phyloP scores from a whole-genome alignment of 2,888 invertebrate species.

The Drosophila mayaguana region DNA sequence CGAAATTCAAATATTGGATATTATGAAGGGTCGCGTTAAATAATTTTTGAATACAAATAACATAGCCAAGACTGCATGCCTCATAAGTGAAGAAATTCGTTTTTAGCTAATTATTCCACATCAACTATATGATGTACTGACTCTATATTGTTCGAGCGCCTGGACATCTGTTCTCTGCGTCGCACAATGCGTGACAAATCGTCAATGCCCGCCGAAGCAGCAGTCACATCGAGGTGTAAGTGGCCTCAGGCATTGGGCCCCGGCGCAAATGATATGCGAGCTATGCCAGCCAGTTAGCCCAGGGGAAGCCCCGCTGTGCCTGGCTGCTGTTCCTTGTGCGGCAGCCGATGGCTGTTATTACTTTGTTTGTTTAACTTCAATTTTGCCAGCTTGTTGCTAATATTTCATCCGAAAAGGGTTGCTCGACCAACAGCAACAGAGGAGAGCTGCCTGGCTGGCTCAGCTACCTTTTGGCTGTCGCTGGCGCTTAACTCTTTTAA shows the following conservation, averaged over 20 bases:
- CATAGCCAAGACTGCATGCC: too few species aligned
- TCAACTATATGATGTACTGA: background rate
- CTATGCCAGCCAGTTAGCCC: constrained; percentile 11
- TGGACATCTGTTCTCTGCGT: too few species aligned
- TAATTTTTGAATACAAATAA: too few species aligned
- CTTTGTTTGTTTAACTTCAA: constrained; percentile 58
- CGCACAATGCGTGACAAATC: background rate
- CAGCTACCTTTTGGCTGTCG: constrained; percentile 32
- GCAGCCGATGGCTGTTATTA: constrained; percentile 45
- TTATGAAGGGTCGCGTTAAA: background rate
- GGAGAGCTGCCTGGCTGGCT: background rate
- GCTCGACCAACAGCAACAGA: constrained; percentile 7
- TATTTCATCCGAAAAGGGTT: constrained; percentile 68
- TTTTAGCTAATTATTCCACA: too few species aligned
- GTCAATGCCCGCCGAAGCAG: background rate
- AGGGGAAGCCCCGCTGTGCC: constrained; percentile 17
- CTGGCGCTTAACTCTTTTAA: constrained; percentile 5
- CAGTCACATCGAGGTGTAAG: background rate
- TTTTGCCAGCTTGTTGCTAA: constrained; percentile 68
- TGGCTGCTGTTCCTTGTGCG: constrained; percentile 14
- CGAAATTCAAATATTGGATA: background rate
- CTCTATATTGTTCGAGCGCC: background rate
- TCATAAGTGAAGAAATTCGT: too few species aligned
- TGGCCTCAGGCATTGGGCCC: constrained; percentile 4
- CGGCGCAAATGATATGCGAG: constrained; percentile 45